Percentiles rank a stretch among this genome's conserved stretches.
Evolutionary conservation across 1,140 invertebrate genomes (phyloP).

Genomic region (Drosophila murphyi): DNA sequence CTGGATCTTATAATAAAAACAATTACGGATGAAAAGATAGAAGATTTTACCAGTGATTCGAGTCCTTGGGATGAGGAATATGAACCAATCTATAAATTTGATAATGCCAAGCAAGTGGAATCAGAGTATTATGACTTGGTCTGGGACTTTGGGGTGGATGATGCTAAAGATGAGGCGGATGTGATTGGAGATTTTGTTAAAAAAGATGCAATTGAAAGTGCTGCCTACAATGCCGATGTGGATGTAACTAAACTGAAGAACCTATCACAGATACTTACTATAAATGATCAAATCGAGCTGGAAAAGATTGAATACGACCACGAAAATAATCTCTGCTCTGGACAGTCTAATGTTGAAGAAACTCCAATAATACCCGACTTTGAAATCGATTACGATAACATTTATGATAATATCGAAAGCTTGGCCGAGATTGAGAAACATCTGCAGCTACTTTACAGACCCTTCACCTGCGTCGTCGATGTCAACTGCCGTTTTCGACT

Average conservation of each 20-base stretch:
- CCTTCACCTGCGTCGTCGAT: constrained; percentile 57
- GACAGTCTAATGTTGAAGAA: neutral
- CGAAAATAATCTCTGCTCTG: too few relatives aligned
- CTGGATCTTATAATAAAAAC: neutral
- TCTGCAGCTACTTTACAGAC: constrained; percentile 54
- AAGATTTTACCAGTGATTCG: neutral
- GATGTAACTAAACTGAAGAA: neutral
- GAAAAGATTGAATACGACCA: neutral
- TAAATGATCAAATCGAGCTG: neutral
- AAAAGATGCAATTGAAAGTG: neutral
- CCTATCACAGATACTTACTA: constrained; percentile 10
- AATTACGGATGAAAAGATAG: neutral
- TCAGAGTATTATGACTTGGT: constrained; percentile 1
- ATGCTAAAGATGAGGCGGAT: constrained; percentile 11
- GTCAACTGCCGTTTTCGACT: constrained; percentile 50
- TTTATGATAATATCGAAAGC: constrained; percentile 49
- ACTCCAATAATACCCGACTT: constrained; percentile 12
- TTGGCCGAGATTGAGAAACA: constrained; percentile 44
- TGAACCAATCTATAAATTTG: neutral
- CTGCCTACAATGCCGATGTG: neutral
- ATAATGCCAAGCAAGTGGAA: constrained; percentile 17
- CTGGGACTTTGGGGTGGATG: constrained; percentile 10
- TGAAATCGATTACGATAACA: constrained; percentile 51
- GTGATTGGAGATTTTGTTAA: constrained; percentile 33
- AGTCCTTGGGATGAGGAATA: constrained; percentile 26